Evolutionary conservation across 2,888 invertebrate species (phyloP).

Genomic region (Myopa tessellatipennis): DNA sequence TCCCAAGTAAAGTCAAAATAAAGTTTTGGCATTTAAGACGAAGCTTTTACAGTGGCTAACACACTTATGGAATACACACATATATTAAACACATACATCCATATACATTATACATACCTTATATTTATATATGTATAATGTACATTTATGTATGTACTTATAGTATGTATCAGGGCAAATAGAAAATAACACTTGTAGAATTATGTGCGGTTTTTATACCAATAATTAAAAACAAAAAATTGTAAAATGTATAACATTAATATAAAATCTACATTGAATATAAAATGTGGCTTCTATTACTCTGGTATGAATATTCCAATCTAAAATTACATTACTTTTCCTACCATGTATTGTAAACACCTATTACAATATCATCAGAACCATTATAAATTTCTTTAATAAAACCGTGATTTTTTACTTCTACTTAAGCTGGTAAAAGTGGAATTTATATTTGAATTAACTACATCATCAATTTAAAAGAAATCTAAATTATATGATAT

Average conservation of each 20-base stretch:
- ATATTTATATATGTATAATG: neutral
- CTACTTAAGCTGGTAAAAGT: too few species aligned
- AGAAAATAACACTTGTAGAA: neutral
- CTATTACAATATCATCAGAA: too few species aligned
- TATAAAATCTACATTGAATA: too few species aligned
- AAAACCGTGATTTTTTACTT: too few species aligned
- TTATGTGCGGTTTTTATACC: neutral
- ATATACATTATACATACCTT: neutral
- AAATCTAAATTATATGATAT: too few species aligned
- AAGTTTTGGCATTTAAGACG: neutral
- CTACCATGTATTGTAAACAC: too few species aligned
- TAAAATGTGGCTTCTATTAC: too few species aligned
- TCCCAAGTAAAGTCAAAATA: neutral
- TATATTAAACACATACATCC: neutral
- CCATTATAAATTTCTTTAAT: too few species aligned
- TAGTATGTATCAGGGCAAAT: neutral
- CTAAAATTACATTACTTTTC: too few species aligned
- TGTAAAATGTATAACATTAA: neutral
- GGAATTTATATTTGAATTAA: too few species aligned
- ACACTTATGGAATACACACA: neutral
- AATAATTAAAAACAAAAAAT: neutral
- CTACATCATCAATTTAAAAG: too few species aligned
- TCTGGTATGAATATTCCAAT: too few species aligned
- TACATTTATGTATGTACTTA: neutral
- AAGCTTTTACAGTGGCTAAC: neutral